phyloP scores from a whole-genome alignment of 2,888 invertebrate genomes.

The Meteorus cinctellus region DNA sequence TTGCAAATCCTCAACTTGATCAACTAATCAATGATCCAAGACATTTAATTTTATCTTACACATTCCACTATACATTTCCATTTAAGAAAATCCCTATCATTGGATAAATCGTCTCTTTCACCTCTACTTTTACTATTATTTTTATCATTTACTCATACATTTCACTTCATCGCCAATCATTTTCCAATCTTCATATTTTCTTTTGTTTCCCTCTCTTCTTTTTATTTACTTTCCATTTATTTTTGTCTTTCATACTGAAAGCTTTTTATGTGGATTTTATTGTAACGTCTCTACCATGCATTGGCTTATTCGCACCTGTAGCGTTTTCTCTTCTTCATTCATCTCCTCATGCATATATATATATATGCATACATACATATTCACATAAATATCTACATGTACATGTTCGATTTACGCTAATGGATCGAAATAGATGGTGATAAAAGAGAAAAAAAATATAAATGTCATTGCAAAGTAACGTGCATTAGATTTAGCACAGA shows the following conservation, averaged over 20 bases:
- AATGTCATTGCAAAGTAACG: slow-evolving; percentile 7
- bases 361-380: background rate
- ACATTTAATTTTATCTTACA: background rate
- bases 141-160: background rate
- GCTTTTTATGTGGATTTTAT: slow-evolving; percentile 28
- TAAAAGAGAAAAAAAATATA: slow-evolving; percentile 12
- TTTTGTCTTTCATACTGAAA: background rate
- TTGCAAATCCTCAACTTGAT: background rate
- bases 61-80: background rate
- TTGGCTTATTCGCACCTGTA: slow-evolving; percentile 35
- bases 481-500: background rate
- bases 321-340: slow-evolving; percentile 18
- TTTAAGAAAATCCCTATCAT: slow-evolving; percentile 3
- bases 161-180: slow-evolving; percentile 1
- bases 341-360: background rate
- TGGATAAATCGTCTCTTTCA: background rate
- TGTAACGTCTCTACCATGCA: slow-evolving; percentile 25
- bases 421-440: slow-evolving; percentile 27
- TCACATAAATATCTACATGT: background rate
- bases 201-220: slow-evolving; percentile 8
- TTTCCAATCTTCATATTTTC: background rate
- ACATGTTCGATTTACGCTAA: slow-evolving; percentile 33
- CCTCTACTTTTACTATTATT: background rate
- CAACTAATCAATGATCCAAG: background rate
- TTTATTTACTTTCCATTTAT: background rate